phyloP scores from a whole-genome alignment of 1,140 invertebrate genomes.

The Limonius californicus region DNA sequence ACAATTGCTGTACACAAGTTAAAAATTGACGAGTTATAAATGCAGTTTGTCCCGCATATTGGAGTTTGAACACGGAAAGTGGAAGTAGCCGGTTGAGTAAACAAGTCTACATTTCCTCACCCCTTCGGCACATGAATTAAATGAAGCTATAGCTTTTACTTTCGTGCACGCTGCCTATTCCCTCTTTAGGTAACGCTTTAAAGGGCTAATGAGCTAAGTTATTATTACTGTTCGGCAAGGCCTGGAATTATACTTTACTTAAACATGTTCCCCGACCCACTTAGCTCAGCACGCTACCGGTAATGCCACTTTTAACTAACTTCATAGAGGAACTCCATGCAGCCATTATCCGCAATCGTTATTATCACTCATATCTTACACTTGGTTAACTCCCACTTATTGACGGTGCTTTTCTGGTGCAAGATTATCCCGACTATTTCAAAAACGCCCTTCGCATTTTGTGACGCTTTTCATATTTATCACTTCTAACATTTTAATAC shows the following conservation, averaged over 20 bases:
- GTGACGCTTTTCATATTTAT: not conserved
- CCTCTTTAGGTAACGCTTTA: not conserved
- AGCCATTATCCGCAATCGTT: conserved; percentile 1
- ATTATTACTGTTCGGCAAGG: conserved; percentile 7
- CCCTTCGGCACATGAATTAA: not conserved
- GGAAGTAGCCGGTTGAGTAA: too few relatives aligned
- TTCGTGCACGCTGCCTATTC: not conserved
- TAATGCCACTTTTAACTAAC: conserved; percentile 8
- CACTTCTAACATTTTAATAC: not conserved
- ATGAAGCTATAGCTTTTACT: not conserved
- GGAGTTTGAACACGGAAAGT: too few relatives aligned
- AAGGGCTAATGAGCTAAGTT: conserved; percentile 6
- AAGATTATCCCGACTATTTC: too few relatives aligned
- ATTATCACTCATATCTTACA: not conserved
- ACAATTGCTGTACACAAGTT: too few relatives aligned
- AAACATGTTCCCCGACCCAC: not conserved
- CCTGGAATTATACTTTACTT: not conserved
- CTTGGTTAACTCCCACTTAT: not conserved
- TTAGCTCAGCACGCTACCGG: not conserved
- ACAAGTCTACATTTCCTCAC: too few relatives aligned
- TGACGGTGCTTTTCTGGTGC: not conserved
- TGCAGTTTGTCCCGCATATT: too few relatives aligned
- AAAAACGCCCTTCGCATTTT: not conserved
- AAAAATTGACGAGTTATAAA: too few relatives aligned
- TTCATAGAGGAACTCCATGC: not conserved